phyloP scores from a whole-genome alignment of 2,888 invertebrate species.

The Platynereis dumerilii region DNA sequence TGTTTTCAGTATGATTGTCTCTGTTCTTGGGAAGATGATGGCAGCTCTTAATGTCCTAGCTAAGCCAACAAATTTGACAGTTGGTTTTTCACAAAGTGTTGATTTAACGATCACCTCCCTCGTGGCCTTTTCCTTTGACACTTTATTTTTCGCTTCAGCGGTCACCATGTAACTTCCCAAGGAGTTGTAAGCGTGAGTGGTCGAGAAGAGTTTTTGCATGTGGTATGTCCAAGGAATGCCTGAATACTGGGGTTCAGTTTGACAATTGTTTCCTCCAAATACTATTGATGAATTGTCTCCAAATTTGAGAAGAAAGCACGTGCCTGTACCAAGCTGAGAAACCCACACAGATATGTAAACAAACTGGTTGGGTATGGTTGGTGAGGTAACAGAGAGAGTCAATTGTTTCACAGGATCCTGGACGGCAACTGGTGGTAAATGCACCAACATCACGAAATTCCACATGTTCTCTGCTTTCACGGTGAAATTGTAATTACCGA shows the following conservation, averaged over 20 bases:
- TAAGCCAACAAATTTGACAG: not conserved
- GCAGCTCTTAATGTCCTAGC: not conserved
- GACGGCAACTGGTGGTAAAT: not conserved
- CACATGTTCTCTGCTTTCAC: slow-evolving; percentile 4
- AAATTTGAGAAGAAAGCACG: not conserved
- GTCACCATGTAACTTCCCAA: no score
- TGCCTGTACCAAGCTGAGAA: not conserved
- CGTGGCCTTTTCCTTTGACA: not conserved
- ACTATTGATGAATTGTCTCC: not conserved
- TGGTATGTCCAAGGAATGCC: no score
- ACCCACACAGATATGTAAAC: not conserved
- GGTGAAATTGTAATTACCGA: not conserved
- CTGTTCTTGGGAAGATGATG: not conserved
- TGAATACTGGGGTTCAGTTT: not conserved
- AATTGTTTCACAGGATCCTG: not conserved
- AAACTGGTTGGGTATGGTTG: not conserved
- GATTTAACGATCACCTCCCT: not conserved
- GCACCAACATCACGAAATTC: not conserved
- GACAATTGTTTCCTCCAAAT: not conserved
- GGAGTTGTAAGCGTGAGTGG: no score
- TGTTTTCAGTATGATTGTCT: not conserved
- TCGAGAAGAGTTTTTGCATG: no score
- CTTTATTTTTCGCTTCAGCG: not conserved
- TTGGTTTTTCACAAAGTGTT: not conserved
- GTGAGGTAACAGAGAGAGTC: not conserved